Evolutionary conservation across 2,113 vertebrate genomes (phyloP), one percentile per base, ranked within the genome.

Genomic region (Plotosus lineatus): DNA sequence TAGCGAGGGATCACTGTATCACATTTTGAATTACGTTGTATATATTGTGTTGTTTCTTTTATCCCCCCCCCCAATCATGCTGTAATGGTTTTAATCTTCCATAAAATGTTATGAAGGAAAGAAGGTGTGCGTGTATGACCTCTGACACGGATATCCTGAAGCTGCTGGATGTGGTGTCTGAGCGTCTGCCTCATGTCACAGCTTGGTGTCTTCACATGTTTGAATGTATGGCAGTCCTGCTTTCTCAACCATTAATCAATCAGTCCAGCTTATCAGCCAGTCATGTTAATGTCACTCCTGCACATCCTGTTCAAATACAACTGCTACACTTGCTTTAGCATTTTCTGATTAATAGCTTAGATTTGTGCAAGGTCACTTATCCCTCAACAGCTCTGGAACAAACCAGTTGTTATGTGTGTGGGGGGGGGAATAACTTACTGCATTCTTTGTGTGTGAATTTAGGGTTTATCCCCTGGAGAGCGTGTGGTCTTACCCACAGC

Each of bases 151-250:
- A n/a, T 10, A 44, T 58, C 23, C 17, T 44, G 42, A 58, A 3
- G 53, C 74, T 76, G 74, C 84, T 85, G 46, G 80, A 75, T 73
- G 69, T 23, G 31, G 80, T 82, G 84, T 85, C 58, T 83, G 56
- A 86, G 50, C 33, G 56, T 78, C 82, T 86, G 78, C 72, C 74
- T 83, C 56, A 50, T 83, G 85, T 81, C 85, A 81, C 33, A 38
- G 77, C 61, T n/a, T 75, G 19, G 46, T 21, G 51, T 69, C 23
- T 79, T 55, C 73, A 78, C 71, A 77, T 79, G 36, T 75, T 75
- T 68, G 71, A 68, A 77, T 60, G 75, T 68, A 66, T 68, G 53
- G 40, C 82, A 83, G 82, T 15, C 48, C 48, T 81, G 58, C 71
- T 11, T 26, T 44, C 6, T 26, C 71, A 26, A 50, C 36, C 82